Evolutionary conservation across 2,113 vertebrate genomes (phyloP).

Genomic region (Microtus ochrogaster): DNA sequence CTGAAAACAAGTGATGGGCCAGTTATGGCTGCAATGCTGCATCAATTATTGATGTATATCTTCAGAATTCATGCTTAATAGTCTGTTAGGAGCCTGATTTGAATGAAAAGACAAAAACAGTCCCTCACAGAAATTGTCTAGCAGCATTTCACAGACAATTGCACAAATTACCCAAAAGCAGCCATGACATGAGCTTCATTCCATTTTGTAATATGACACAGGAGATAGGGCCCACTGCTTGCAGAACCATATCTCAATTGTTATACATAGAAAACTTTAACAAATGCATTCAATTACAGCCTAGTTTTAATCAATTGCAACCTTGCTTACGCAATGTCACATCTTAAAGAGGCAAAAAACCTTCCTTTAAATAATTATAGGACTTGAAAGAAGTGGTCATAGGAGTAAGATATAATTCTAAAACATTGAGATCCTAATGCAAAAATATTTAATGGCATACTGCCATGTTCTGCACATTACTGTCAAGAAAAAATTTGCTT

Average conservation of each 20-base stretch:
- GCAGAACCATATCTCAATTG: constrained; percentile 77
- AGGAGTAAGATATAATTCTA: constrained; percentile 33
- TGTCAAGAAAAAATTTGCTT: not conserved
- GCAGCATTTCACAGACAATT: constrained; percentile 84
- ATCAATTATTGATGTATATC: constrained; percentile 79
- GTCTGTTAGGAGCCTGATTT: constrained; percentile 74
- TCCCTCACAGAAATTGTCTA: constrained; percentile 76
- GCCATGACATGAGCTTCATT: constrained; percentile 68
- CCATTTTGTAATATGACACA: constrained; percentile 75
- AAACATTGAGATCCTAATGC: not conserved
- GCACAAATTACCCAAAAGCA: constrained; percentile 82
- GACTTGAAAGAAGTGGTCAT: constrained; percentile 22
- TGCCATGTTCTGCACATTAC: not conserved
- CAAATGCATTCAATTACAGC: constrained; percentile 75
- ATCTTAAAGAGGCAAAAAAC: constrained; percentile 67
- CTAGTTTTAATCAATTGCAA: constrained; percentile 74
- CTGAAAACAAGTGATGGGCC: constrained; percentile 68
- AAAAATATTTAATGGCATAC: not conserved
- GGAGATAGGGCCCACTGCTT: constrained; percentile 75
- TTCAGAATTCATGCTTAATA: constrained; percentile 79
- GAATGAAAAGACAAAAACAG: constrained; percentile 78
- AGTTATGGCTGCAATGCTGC: constrained; percentile 49
- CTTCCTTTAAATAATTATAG: not conserved
- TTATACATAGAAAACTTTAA: constrained; percentile 77
- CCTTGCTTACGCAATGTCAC: constrained; percentile 40